Base-by-base conservation (phyloP, 2,888 invertebrate genomes). In the Caenorhabditis doughertyi region DNA sequence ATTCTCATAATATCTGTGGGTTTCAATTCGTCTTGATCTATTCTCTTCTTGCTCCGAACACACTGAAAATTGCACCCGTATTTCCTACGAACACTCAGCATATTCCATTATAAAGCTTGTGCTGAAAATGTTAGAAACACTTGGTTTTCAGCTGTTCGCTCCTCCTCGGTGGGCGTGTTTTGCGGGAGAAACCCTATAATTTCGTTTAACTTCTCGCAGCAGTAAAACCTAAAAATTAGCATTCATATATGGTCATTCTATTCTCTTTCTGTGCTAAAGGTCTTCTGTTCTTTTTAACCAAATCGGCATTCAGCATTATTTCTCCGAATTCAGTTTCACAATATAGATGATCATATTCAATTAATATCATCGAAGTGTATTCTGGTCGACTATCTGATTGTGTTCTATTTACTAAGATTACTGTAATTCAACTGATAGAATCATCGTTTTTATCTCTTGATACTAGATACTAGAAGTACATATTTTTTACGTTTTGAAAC, bases 141-240 rank as follows among this genome's bases (percentile, higher is more conserved):
- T 23, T n/a, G 7, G 42, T 53, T 68, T 68, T 55, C 68, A 68
- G 68, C 55, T 68, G 67, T 53, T 68, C 51, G 9, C 23, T 56
- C 21, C 11, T 27, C n/a, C 35, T 68, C 67, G 68, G 65, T 65
- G 44, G 70, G 70, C 70, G 70, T 56, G 70, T 21, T 47, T 47
- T 70, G 3, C 18, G 25, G 25, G 56, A 47, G 47, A 32, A 51
- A 51, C 49, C 70, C 56, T 56, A 56, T 70, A 70, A 70, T 70
- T 70, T 70, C 27, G 44, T 70, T 47, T 70, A 56, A 58, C 68
- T 25, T 35, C 35, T 65, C 35, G 21, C 62, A 29, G 60, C 42
- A 60, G 25, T 25, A 23, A 23, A 5, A 44, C 39, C 18, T 29
- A 25, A 13, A 29, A 49, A 21, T 64, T 25, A 29, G 60, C 23